Evolutionary conservation across 2,888 invertebrate species (phyloP), one percentile per base, ranked within the genome.

Genomic region (Willowsia nigromaculata): DNA sequence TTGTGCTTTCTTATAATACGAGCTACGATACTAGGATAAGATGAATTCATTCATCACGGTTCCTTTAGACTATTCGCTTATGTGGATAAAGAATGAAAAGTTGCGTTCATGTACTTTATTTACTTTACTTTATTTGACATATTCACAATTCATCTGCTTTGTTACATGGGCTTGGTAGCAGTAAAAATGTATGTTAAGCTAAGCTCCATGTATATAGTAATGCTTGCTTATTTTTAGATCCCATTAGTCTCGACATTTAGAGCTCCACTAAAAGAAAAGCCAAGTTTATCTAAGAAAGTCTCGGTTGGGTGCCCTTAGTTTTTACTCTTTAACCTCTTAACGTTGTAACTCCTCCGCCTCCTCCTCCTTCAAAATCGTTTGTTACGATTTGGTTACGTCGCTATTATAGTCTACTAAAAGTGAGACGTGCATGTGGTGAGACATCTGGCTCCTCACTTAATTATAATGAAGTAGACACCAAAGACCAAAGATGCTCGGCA

Each of bases 271-370:
- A 1, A 84, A 56, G 74, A 56, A 56, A 40, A 84, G 68, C 65
- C 30, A 27, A 9, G 76, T 85, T 85, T 85, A 76, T 74, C 76
- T 47, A 76, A 85, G 74, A 43, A 83, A 85, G 74, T 85, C 76
- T 56, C 85, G 85, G 85, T 85, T 85, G 85, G 85, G 76, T 85
- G 85, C 85, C 85, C 85, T 85, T 85, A 15, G 85, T 59, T 71
- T 59, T 74, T 59, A 85, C 76, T 85, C 22, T 76, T 85, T 85
- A 85, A 62, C 85, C 85, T 85, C 74, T 83, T 68, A 47, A 68
- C 47, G 82, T 82, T 18, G 1, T 80, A 7, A 13, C 59, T 80
- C n/a, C 62, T 82, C 65, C 43, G 1, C 43, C n/a, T 53, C 13
- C 56, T 40, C 18, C 11, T 33, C 40, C 22, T 25, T 2, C 25